These are phyloP conservation scores for Mormyrops attenuatus DNA, from an alignment of 2,797 vertebrate genomes.

Conservation along the genomic window DNA sequence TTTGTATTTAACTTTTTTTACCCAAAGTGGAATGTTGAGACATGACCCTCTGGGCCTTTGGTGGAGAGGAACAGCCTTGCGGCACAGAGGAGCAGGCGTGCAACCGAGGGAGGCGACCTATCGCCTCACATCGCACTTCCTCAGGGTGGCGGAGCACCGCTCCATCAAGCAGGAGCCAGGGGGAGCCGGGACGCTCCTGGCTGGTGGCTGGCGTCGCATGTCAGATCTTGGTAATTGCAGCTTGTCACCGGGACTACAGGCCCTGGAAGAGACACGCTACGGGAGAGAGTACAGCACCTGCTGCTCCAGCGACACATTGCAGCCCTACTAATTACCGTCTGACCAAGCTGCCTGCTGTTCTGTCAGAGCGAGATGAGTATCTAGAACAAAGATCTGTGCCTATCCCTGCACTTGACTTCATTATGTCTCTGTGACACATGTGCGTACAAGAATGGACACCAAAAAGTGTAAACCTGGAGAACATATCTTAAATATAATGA, in stretches of 20 bases:
- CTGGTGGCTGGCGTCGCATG: background rate
- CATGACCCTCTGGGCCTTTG: background rate
- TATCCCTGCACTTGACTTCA: background rate
- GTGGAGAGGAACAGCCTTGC: background rate
- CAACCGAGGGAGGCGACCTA: background rate
- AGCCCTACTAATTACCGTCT: background rate
- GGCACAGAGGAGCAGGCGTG: background rate
- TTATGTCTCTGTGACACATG: background rate
- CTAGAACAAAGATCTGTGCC: background rate
- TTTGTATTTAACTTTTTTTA: background rate
- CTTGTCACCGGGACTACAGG: background rate
- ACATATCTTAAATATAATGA: background rate
- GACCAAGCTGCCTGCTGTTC: background rate
- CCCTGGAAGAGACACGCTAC: slow-evolving; percentile 7
- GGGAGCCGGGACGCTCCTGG: background rate
- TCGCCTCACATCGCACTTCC: background rate
- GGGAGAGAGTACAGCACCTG: background rate
- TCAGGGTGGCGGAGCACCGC: background rate
- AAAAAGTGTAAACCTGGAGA: background rate
- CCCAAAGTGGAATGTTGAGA: background rate
- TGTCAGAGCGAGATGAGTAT: background rate
- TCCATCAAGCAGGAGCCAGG: background rate
- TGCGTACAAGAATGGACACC: background rate
- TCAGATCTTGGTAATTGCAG: background rate
- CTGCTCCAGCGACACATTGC: background rate